These are phyloP conservation scores for Cyprinodon diabolis DNA, from an alignment of 2,797 vertebrate species.

Conservation along the genomic window DNA sequence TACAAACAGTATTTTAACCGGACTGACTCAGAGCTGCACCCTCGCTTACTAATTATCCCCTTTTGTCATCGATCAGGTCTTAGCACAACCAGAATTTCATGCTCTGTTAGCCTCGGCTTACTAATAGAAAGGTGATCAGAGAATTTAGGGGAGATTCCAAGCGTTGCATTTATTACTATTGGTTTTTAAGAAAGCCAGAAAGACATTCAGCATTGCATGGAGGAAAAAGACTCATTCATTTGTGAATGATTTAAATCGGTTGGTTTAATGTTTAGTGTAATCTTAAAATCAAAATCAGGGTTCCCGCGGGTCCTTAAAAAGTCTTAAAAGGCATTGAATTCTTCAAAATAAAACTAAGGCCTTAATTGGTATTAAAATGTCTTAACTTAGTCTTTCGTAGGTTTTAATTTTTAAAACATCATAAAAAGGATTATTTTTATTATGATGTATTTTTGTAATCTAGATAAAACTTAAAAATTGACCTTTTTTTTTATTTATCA, in stretches of 20 bases:
- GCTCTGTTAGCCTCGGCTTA: not conserved
- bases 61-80: conserved; percentile 18
- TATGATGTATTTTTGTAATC: too few species aligned
- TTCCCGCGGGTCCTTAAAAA: too few species aligned
- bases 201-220: conserved; percentile 2
- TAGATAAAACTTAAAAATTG: too few species aligned
- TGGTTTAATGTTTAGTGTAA: too few species aligned
- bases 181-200: conserved; percentile 19
- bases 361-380: too few species aligned
- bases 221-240: conserved; percentile 23
- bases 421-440: too few species aligned
- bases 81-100: not conserved
- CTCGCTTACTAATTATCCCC: conserved; percentile 5
- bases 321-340: too few species aligned
- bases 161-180: not conserved
- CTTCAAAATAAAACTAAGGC: too few species aligned
- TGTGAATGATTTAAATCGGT: conserved; percentile 10
- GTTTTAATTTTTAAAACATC: too few species aligned
- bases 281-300: too few species aligned
- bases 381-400: too few species aligned
- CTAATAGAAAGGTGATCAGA: not conserved
- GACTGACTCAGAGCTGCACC: conserved; percentile 35
- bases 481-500: too few species aligned
- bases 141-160: not conserved
- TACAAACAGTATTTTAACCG: conserved; percentile 30